Evolutionary conservation across 2,797 vertebrate species (phyloP).

Genomic region (Rhinatrema bivittatum): DNA sequence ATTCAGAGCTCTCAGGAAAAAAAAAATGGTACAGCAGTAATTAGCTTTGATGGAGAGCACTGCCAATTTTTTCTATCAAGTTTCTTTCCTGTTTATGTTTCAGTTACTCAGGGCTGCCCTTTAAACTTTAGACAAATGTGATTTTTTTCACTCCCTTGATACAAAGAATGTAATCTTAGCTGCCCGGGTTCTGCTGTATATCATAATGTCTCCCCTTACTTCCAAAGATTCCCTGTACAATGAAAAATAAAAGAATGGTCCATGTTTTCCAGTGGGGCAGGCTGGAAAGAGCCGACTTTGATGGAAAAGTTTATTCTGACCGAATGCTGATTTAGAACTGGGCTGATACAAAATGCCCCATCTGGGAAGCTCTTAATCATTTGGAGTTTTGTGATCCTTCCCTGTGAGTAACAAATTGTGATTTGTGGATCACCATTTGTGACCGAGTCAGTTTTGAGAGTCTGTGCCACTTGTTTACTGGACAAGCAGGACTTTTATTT

Average conservation of each 20-base stretch:
- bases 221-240: conserved; percentile 30
- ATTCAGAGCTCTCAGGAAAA: conserved; percentile 39
- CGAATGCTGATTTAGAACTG: too few relatives aligned
- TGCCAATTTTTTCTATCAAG: conserved; percentile 48
- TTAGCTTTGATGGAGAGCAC: conserved; percentile 48
- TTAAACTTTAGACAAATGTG: conserved; percentile 33
- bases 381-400: too few relatives aligned
- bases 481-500: too few relatives aligned
- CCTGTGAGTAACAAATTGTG: too few relatives aligned
- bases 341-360: too few relatives aligned
- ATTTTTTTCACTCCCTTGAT: conserved; percentile 27
- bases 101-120: conserved; percentile 44
- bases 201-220: conserved; percentile 42
- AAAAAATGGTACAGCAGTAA: conserved; percentile 43
- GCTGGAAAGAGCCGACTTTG: too few relatives aligned
- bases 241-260: not conserved
- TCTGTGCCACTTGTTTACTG: too few relatives aligned
- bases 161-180: conserved; percentile 56
- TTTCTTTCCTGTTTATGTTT: conserved; percentile 65
- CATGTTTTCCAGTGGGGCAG: too few relatives aligned
- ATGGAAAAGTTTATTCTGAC: too few relatives aligned
- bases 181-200: conserved; percentile 43
- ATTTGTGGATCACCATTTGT: too few relatives aligned
- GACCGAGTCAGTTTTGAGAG: too few relatives aligned
- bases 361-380: too few relatives aligned